Evolutionary conservation across 2,888 invertebrate species (phyloP).

Genomic region (Platycnemis pennipes): DNA sequence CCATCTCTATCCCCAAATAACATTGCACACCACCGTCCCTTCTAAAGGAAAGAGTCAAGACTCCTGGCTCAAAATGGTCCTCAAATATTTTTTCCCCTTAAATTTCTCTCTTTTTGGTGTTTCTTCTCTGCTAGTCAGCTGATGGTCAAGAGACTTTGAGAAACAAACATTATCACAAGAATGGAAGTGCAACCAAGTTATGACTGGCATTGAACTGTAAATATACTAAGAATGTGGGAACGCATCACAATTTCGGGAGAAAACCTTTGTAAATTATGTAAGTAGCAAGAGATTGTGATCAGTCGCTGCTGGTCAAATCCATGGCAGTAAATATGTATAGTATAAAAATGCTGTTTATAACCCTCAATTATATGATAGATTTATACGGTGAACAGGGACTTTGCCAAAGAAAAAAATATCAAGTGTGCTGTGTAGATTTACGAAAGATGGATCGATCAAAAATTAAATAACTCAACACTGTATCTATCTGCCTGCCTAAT

Average conservation of each 20-base stretch:
- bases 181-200: neutral
- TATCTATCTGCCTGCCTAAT: neutral
- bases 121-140: neutral
- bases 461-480: neutral
- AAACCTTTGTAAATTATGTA: constrained; percentile 56
- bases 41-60: neutral
- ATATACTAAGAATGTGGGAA: constrained; percentile 16
- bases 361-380: constrained; percentile 9
- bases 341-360: constrained; percentile 44
- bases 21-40: constrained; percentile 47
- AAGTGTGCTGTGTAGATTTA: constrained; percentile 8
- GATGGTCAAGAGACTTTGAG: neutral
- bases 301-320: neutral
- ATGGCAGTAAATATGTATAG: constrained; percentile 46
- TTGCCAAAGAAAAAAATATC: constrained; percentile 13
- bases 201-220: neutral
- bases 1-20: neutral
- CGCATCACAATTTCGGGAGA: neutral
- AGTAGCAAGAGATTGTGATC: constrained; percentile 22
- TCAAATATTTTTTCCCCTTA: neutral
- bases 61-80: neutral
- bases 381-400: constrained; percentile 65
- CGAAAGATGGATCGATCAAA: neutral
- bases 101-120: neutral
- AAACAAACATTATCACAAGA: neutral